Evolutionary conservation across 2,797 vertebrate species (phyloP).

Genomic region (Melanotaenia maccullochi): DNA sequence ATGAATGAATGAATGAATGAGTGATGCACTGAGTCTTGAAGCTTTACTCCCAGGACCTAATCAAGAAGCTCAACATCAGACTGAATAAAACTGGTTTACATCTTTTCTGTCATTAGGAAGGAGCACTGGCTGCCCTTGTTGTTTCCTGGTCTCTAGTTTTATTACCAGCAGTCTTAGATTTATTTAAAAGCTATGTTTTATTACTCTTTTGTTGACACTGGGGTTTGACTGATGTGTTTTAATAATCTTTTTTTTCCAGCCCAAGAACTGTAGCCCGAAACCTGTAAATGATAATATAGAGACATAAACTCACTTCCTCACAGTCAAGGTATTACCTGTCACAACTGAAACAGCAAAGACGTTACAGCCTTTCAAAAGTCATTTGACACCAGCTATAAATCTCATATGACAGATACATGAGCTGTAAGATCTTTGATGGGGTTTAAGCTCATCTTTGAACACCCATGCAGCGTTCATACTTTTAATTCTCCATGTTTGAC

Average conservation of each 20-base stretch:
- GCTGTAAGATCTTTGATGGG: not conserved
- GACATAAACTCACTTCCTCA: not conserved
- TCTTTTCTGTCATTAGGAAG: not conserved
- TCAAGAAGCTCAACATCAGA: slow-evolving; percentile 11
- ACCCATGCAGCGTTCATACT: no score
- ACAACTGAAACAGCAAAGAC: not conserved
- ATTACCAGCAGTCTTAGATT: slow-evolving; percentile 10
- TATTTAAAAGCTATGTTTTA: not conserved
- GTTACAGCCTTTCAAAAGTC: no score
- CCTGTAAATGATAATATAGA: not conserved
- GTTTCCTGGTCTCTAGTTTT: slow-evolving; percentile 2
- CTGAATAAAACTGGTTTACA: slow-evolving; percentile 9
- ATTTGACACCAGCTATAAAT: not conserved
- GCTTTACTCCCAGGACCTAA: slow-evolving; percentile 11
- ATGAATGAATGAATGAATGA: not conserved
- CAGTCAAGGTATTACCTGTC: not conserved
- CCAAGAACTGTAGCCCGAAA: not conserved
- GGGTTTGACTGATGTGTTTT: slow-evolving; percentile 7
- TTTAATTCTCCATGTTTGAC: not conserved
- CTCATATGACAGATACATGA: not conserved
- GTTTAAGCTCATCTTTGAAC: no score
- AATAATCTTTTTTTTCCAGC: not conserved
- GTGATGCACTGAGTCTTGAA: slow-evolving; percentile 4
- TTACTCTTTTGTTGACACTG: not conserved
- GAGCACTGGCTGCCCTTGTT: not conserved